Evolutionary conservation across 2,888 invertebrate species (phyloP), one percentile per base, ranked within the genome.

Genomic region (Brachyptera risi): DNA sequence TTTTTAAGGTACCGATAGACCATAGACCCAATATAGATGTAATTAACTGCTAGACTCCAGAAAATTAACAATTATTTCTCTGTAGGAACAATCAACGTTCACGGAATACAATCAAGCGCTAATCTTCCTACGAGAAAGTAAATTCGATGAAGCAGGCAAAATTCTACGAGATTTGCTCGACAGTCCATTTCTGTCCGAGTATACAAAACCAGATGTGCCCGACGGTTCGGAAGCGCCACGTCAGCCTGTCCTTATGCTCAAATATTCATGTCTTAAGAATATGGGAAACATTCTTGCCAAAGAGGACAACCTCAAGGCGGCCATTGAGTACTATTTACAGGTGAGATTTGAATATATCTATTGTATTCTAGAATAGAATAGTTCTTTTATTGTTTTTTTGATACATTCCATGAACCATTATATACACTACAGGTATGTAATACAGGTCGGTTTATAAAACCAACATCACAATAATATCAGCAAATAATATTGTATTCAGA

Each of bases 261-360:
- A 92, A 71, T 94, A 93, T 75, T 87, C 92, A 24, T 89, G 92
- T 69, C 85, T 83, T 68, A 86, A 90, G 70, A 94, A 94, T 74
- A 80, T 94, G 31, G 93, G 87, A 0, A 79, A 83, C 24, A 85
- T 92, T 71, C 78, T 84, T 58, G 79, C 82, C 56, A 78, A 82
- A 49, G 77, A 80, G 47, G 80, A 79, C 1, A 81, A 86, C 59
- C 71, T 79, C 7, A 80, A 85, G 31, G 78, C 80, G 5, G 87
- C 89, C 1, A 79, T 91, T 61, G 84, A 86, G 57, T 83, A 85
- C 67, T 92, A 87, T 69, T 73, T 85, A 54, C 76, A 80, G 71
- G 87, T 86, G 69, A 73, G 65, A 63, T n/a, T n/a, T n/a, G n/a
- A n/a, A 31, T 11, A 31, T 31, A 7, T 31, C 11, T 31, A 7